Evolutionary conservation across 1,140 invertebrate genomes (phyloP), one percentile per base, ranked within the genome.

Genomic region (Drosophila virilis): DNA sequence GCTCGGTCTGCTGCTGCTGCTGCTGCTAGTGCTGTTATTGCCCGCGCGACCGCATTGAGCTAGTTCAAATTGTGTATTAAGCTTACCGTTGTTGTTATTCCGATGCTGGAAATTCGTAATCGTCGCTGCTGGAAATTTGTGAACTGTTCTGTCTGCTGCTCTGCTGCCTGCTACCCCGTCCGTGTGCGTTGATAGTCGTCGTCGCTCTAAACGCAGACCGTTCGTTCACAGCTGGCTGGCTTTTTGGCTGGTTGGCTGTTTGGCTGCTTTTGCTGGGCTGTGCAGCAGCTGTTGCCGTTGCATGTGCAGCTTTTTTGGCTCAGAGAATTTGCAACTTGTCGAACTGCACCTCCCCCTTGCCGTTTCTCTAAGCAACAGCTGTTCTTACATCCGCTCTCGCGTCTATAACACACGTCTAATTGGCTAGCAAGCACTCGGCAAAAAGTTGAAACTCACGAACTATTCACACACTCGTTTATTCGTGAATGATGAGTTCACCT

Each of bases 301-400:
- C 58, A 72, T 66, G 37, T 84, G 77, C 81, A 85, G 77, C 81
- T 84, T 85, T 84, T 78, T 71, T 81, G 54, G 73, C 66, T 35
- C 58, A 62, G 66, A 79, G 37, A 76, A 76, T 77, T 64, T 70
- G 57, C 51, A 64, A 67, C 37, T 65, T 59, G 66, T 59, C 51
- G 35, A 28, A 28, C 22, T 28, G 22, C 3, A 50, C 38, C 55
- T 51, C 61, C 42, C 40, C 50, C 9, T n/a, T 8, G 8, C 57
- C 40, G 22, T 28, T 22, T 58, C 40, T 40, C 38, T n/a, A 43
- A 22, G 22, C 55, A 75, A 42, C 68, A 75, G 73, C 60, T 75
- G 73, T 46, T 59, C 17, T 12, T 10, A n/a, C 32, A 35, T 38
- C 33, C 38, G 42, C 48, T 54, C 38, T 54, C 42, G 3, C 6